These are phyloP conservation scores for Passer domesticus DNA, from an alignment of 2,113 vertebrate genomes.

Conservation along the genomic window DNA sequence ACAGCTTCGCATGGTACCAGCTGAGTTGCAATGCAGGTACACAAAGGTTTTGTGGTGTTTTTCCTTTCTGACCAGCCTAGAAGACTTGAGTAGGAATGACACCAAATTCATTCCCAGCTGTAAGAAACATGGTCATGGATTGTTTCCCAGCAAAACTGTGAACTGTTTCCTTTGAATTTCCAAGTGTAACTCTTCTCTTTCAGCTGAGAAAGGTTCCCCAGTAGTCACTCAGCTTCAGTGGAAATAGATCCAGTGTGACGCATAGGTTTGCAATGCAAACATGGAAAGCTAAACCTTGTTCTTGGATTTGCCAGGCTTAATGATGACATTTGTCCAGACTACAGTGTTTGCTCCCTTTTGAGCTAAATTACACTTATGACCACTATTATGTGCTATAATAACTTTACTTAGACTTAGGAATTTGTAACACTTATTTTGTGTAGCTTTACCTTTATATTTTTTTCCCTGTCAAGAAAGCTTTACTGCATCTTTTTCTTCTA, in stretches of 20 bases:
- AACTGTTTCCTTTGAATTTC: not conserved
- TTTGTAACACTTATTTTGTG: not conserved
- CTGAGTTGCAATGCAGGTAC: not conserved
- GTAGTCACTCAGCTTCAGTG: not conserved
- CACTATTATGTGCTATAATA: not conserved
- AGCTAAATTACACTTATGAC: not conserved
- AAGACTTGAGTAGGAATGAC: not conserved
- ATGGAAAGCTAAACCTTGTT: not conserved
- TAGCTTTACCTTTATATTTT: not conserved
- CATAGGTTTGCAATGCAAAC: not conserved
- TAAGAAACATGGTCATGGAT: not conserved
- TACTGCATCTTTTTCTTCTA: not conserved
- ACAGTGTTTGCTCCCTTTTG: not conserved
- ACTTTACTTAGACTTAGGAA: not conserved
- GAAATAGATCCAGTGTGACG: not conserved
- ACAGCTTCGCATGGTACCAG: not conserved
- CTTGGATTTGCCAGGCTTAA: not conserved
- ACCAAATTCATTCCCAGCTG: not conserved
- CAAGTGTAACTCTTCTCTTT: not conserved
- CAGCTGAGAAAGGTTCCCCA: not conserved
- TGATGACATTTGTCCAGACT: not conserved
- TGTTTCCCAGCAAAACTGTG: not conserved
- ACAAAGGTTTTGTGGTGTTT: rapidly evolving
- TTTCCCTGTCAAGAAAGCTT: not conserved
- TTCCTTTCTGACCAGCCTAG: not conserved